These are phyloP conservation scores for Mixornis gularis DNA, from an alignment of 2,113 vertebrate species.

Conservation along the genomic window DNA sequence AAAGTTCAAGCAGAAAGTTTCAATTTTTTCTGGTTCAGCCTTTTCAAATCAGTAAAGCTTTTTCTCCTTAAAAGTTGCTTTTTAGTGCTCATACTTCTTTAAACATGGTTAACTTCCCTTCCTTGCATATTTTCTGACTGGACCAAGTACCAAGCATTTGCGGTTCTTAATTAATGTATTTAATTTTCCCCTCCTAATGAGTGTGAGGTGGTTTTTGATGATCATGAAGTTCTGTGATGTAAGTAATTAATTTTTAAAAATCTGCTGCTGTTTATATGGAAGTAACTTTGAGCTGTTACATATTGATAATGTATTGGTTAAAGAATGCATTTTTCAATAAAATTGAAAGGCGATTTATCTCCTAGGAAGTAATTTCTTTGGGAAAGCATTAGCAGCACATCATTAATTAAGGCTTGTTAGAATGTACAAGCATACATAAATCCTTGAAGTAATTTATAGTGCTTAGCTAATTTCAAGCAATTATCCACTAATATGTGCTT, in stretches of 20 bases:
- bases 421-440: conserved; percentile 75
- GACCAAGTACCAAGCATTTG: background rate
- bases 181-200: background rate
- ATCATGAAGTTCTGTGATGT: background rate
- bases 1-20: background rate
- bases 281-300: background rate
- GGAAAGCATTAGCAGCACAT: conserved; percentile 74
- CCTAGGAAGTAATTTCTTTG: conserved; percentile 75
- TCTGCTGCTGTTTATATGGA: background rate
- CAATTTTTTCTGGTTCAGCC: background rate
- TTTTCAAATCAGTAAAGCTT: background rate
- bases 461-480: conserved; percentile 79
- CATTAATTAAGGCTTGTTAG: conserved; percentile 82
- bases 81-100: background rate
- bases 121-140: background rate
- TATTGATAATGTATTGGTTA: conserved; percentile 69
- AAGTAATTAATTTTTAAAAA: background rate
- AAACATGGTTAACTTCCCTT: background rate
- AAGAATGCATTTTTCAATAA: conserved; percentile 66
- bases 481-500: conserved; percentile 78
- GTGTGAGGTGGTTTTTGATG: background rate
- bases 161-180: background rate
- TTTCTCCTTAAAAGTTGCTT: background rate
- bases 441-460: conserved; percentile 78
- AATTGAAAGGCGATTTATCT: conserved; percentile 73